Percentiles rank a stretch among this genome's conserved stretches.
These are phyloP conservation scores for Columba janthina DNA, from an alignment of 2,113 vertebrate species.

Conservation along the genomic window DNA sequence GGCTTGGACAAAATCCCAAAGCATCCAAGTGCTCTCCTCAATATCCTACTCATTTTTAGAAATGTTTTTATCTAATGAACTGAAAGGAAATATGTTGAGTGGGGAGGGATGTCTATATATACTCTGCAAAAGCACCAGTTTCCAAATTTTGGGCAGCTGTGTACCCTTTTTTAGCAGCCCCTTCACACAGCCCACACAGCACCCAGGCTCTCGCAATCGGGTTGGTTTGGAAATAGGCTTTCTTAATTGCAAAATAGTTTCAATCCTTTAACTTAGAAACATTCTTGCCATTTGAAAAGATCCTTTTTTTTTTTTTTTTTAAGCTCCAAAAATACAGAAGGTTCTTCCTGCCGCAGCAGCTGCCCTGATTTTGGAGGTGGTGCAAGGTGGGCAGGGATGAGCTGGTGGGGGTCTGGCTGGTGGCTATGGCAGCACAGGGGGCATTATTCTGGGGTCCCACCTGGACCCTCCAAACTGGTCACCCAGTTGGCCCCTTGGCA, in stretches of 20 bases:
- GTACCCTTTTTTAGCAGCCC: conserved; percentile 61
- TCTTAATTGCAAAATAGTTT: conserved; percentile 64
- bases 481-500: neutral
- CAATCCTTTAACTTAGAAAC: conserved; percentile 49
- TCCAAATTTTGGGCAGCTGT: conserved; percentile 64
- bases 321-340: conserved; percentile 29
- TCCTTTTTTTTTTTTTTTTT: neutral
- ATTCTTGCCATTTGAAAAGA: neutral
- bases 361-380: conserved; percentile 19
- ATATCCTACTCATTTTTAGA: neutral
- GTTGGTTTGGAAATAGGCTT: conserved; percentile 48
- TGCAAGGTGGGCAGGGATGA: neutral
- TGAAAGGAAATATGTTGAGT: conserved; percentile 69
- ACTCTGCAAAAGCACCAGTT: conserved; percentile 24
- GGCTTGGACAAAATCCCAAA: neutral
- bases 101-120: conserved; percentile 59
- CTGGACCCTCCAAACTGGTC: neutral
- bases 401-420: fast-evolving
- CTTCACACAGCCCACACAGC: conserved; percentile 66
- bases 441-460: neutral
- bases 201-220: conserved; percentile 23
- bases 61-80: neutral
- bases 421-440: neutral
- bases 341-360: conserved; percentile 24
- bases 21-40: neutral